phyloP scores from a whole-genome alignment of 2,797 vertebrate species.

The Meda fulgida region DNA sequence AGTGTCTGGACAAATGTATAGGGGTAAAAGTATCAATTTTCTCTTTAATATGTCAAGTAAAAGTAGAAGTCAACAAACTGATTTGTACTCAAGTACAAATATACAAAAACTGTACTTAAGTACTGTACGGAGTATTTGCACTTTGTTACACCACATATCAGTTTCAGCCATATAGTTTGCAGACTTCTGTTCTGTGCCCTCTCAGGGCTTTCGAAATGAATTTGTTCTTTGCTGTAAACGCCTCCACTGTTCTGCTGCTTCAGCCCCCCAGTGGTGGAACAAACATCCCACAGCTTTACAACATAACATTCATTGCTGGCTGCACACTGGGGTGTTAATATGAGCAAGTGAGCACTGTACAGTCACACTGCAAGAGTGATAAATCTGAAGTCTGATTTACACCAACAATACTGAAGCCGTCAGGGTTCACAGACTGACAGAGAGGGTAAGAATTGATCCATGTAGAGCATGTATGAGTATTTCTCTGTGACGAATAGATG shows the following conservation, averaged over 20 bases:
- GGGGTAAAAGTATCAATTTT: no score
- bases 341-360: not conserved
- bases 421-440: not conserved
- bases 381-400: slow-evolving; percentile 19
- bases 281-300: slow-evolving; percentile 12
- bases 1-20: no score
- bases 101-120: no score
- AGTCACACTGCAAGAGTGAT: not conserved
- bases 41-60: no score
- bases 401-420: not conserved
- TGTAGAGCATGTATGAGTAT: not conserved
- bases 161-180: not conserved
- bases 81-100: no score
- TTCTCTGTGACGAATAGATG: not conserved
- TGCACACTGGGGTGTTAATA: not conserved
- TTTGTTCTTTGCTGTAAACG: not conserved
- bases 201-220: not conserved
- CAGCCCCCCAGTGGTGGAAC: not conserved
- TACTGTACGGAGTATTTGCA: no score
- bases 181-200: not conserved
- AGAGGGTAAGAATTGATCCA: not conserved
- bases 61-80: no score
- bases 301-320: not conserved
- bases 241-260: not conserved
- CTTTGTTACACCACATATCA: no score